Percentiles rank a stretch among this genome's conserved stretches.
Conservation (phyloP, 1,140 invertebrate genomes). For the Onthophagus taurus region DNA sequence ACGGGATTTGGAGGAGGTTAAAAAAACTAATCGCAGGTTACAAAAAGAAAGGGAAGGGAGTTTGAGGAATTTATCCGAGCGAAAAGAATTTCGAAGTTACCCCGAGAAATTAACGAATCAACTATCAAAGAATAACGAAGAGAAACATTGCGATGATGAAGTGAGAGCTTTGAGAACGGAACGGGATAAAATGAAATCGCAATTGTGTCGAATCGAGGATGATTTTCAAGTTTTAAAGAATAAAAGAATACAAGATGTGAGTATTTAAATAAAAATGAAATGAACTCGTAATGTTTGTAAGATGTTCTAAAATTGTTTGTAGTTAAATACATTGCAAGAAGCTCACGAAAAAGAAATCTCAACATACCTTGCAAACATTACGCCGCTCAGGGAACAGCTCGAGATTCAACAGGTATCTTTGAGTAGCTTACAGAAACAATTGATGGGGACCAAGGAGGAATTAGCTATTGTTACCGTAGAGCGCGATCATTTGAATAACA, state of each 20-base stretch:
- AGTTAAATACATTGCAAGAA: slow-evolving; percentile 65
- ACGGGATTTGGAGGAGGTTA: slow-evolving; percentile 61
- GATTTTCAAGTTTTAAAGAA: slow-evolving; percentile 61
- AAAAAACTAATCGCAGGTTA: slow-evolving; percentile 60
- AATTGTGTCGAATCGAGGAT: slow-evolving; percentile 39
- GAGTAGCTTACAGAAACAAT: slow-evolving; percentile 45
- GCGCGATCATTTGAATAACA: slow-evolving; percentile 47
- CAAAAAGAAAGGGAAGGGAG: slow-evolving; percentile 64
- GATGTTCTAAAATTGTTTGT: slow-evolving; percentile 15
- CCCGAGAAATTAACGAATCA: slow-evolving; percentile 31
- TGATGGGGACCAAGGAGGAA: slow-evolving; percentile 45
- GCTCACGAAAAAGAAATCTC: slow-evolving; percentile 67
- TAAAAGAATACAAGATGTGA: slow-evolving; percentile 64
- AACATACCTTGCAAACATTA: slow-evolving; percentile 46
- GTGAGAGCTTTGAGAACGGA: slow-evolving; percentile 50
- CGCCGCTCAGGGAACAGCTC: slow-evolving; percentile 46
- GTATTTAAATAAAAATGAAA: slow-evolving; percentile 27
- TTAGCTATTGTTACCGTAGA: slow-evolving; percentile 45
- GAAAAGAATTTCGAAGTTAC: slow-evolving; percentile 32
- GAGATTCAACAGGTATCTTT: slow-evolving; percentile 45
- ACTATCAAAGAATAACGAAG: slow-evolving; percentile 32
- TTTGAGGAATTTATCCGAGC: slow-evolving; percentile 34
- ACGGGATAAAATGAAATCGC: slow-evolving; percentile 47
- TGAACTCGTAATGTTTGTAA: slow-evolving; percentile 1
- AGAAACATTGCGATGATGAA: slow-evolving; percentile 44